phyloP scores from a whole-genome alignment of 2,113 vertebrate species.

The Polypterus bichir region DNA sequence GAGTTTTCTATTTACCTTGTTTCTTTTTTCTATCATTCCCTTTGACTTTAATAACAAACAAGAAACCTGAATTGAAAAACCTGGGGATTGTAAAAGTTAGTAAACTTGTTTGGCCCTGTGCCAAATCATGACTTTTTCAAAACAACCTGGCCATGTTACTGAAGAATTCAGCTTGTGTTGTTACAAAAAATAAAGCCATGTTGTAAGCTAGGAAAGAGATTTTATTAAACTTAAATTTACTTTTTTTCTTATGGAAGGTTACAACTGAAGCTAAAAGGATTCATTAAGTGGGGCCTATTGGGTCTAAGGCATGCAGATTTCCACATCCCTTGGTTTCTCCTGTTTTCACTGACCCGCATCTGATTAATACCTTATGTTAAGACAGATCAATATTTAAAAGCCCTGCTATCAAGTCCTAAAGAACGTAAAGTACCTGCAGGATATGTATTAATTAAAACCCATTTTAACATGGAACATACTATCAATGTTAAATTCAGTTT shows the following conservation, averaged over 20 bases:
- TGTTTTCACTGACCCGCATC: slow-evolving; percentile 25
- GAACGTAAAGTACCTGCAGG: not conserved
- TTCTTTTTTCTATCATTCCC: not conserved
- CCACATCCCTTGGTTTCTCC: slow-evolving; percentile 31
- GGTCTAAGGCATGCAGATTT: slow-evolving; percentile 45
- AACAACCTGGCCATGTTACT: slow-evolving; percentile 43
- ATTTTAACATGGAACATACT: too few species aligned
- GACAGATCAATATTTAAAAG: slow-evolving; percentile 43
- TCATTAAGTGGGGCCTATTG: slow-evolving; percentile 51
- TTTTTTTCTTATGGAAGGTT: slow-evolving; percentile 38
- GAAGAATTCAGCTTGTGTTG: slow-evolving; percentile 45
- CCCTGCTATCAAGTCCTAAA: slow-evolving; percentile 24
- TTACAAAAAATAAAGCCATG: slow-evolving; percentile 32
- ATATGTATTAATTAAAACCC: too few species aligned
- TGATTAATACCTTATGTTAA: slow-evolving; percentile 55
- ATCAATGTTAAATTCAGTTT: too few species aligned
- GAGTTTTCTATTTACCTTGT: not conserved
- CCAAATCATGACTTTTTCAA: slow-evolving; percentile 51
- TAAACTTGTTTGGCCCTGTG: slow-evolving; percentile 37
- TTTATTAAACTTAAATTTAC: slow-evolving; percentile 44
- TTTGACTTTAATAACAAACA: not conserved
- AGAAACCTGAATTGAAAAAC: slow-evolving; percentile 23
- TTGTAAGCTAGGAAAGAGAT: slow-evolving; percentile 48
- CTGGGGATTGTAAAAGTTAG: slow-evolving; percentile 28
- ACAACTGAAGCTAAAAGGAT: slow-evolving; percentile 32